Evolutionary conservation across 2,113 vertebrate species (phyloP).

Genomic region (Amblyornis subalaris): DNA sequence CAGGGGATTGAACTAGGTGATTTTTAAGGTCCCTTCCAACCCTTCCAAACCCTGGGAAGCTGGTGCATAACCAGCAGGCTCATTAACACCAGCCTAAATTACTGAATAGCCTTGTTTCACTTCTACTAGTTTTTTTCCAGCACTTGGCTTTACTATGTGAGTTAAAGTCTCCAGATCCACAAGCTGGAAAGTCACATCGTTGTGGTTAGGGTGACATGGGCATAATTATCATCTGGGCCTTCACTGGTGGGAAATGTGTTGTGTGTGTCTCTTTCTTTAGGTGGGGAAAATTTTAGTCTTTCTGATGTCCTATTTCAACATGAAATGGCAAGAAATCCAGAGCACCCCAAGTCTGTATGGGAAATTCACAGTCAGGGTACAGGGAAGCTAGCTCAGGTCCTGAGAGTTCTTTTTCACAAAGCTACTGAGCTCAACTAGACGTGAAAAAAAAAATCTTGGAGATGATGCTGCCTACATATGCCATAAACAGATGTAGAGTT

Average conservation of each 20-base stretch:
- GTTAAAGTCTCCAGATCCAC: background rate
- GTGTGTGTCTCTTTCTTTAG: background rate
- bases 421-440: background rate
- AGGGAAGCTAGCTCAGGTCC: background rate
- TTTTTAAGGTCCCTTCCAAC: background rate
- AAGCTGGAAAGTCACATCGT: background rate
- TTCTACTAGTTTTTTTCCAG: background rate
- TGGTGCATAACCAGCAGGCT: background rate
- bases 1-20: background rate
- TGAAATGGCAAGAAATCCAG: background rate
- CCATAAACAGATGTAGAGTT: slow-evolving; percentile 44
- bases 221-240: rapidly evolving
- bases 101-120: background rate
- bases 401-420: background rate
- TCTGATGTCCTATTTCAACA: background rate
- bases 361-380: background rate
- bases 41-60: background rate
- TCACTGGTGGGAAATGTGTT: background rate
- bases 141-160: background rate
- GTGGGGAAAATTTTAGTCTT: background rate
- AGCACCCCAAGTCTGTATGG: background rate
- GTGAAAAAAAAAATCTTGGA: slow-evolving; percentile 36
- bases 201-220: background rate
- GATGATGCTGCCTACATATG: slow-evolving; percentile 40
- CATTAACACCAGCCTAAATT: background rate